A percentile compares a stretch with the other conserved stretches of the same genome.
Evolutionary conservation across 2,888 invertebrate genomes (phyloP).

Genomic region (Lasioglossum pauxillum): DNA sequence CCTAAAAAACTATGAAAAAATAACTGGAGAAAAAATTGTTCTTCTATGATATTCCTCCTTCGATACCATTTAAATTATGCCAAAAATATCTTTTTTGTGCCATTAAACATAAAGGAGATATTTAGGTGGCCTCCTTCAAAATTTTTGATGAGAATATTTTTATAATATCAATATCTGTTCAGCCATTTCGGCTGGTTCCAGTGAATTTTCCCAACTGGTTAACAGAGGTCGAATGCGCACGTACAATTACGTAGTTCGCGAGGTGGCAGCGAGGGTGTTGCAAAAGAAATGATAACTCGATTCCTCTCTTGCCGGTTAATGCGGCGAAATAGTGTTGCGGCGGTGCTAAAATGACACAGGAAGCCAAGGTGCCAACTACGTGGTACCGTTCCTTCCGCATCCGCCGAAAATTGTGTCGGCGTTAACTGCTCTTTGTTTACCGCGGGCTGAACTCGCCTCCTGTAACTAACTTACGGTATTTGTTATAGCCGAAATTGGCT

Average conservation of each 20-base stretch:
- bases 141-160: too few relatives aligned
- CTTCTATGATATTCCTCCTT: too few relatives aligned
- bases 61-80: too few relatives aligned
- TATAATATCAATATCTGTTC: neutral
- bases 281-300: neutral
- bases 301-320: neutral
- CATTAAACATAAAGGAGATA: too few relatives aligned
- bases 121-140: neutral
- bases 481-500: conserved; percentile 63
- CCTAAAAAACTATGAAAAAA: too few relatives aligned
- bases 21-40: too few relatives aligned
- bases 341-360: neutral
- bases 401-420: conserved; percentile 13
- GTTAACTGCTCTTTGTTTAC: conserved; percentile 37
- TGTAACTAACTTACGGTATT: conserved; percentile 61
- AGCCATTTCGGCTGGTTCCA: neutral
- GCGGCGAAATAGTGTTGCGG: conserved; percentile 3
- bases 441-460: conserved; percentile 4
- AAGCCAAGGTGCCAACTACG: neutral
- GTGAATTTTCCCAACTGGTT: neutral
- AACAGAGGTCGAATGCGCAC: neutral
- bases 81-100: too few relatives aligned
- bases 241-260: neutral
- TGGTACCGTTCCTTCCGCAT: neutral
- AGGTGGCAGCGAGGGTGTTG: neutral